These are phyloP conservation scores for Neocrepidodera transversa DNA, from an alignment of 2,888 invertebrate genomes.

Conservation along the genomic window DNA sequence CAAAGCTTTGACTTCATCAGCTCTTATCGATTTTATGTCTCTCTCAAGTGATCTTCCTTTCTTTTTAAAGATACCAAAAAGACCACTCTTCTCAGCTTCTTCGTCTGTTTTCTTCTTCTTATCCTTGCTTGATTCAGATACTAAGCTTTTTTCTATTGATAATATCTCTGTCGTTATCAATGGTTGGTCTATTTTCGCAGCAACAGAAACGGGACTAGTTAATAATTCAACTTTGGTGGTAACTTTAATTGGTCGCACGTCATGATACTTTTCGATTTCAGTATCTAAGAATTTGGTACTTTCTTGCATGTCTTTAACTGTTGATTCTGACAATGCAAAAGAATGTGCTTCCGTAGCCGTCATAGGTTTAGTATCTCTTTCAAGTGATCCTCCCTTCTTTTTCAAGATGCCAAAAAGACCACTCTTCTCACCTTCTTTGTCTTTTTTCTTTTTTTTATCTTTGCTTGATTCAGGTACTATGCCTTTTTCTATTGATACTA, in stretches of 20 bases:
- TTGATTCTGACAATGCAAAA: slow-evolving; percentile 31
- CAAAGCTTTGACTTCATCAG: slow-evolving; percentile 1
- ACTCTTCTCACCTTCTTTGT: slow-evolving; percentile 7
- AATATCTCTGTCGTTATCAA: slow-evolving; percentile 42
- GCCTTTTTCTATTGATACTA: slow-evolving; percentile 22
- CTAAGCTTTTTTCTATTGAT: not conserved
- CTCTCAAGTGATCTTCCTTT: slow-evolving; percentile 38
- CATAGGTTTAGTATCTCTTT: slow-evolving; percentile 27
- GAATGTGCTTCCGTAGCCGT: slow-evolving; percentile 2
- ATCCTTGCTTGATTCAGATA: not conserved
- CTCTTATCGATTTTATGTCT: slow-evolving; percentile 1
- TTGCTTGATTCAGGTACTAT: not conserved
- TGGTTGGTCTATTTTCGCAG: not conserved
- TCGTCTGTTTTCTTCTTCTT: slow-evolving; percentile 14
- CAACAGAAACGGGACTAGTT: too few species aligned
- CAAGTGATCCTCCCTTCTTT: slow-evolving; percentile 46
- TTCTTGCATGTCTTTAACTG: slow-evolving; percentile 37
- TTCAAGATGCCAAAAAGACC: slow-evolving; percentile 47
- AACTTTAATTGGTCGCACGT: slow-evolving; percentile 24
- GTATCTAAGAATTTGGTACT: slow-evolving; percentile 39
- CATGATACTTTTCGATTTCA: slow-evolving; percentile 24
- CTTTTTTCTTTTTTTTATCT: slow-evolving; percentile 11
- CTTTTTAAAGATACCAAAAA: slow-evolving; percentile 33
- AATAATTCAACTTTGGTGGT: not conserved
- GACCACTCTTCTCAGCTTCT: slow-evolving; percentile 29